phyloP scores from a whole-genome alignment of 23 tunicate species.

The Styela plicata region DNA sequence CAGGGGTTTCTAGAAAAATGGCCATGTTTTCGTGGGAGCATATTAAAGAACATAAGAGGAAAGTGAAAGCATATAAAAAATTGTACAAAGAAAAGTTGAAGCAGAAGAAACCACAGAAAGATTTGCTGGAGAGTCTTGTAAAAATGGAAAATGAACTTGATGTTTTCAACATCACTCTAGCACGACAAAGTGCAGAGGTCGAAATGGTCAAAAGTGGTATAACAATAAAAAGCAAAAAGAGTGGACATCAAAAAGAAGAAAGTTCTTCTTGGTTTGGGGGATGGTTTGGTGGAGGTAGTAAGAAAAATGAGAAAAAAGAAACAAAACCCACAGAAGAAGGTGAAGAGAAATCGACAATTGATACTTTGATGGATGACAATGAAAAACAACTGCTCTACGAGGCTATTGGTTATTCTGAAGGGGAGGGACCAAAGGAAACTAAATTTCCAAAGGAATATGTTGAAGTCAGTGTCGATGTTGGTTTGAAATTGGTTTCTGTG shows the following conservation, averaged over 20 bases:
- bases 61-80: constrained; percentile 42
- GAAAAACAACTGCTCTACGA: constrained; percentile 46
- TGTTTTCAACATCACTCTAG: constrained; percentile 79
- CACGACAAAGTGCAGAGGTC: constrained; percentile 65
- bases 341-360: constrained; percentile 3
- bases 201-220: constrained; percentile 59
- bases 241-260: constrained; percentile 50
- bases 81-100: constrained; percentile 59
- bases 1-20: constrained; percentile 29
- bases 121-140: constrained; percentile 34
- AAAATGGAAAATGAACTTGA: constrained; percentile 64
- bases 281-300: constrained; percentile 58
- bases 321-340: constrained; percentile 24
- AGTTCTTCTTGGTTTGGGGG: constrained; percentile 3
- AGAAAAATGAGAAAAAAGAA: constrained; percentile 29
- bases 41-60: constrained; percentile 53
- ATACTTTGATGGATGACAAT: constrained; percentile 47
- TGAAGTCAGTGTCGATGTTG: constrained; percentile 38
- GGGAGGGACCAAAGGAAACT: constrained; percentile 37
- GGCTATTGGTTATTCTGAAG: constrained; percentile 83
- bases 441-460: constrained; percentile 63
- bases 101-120: constrained; percentile 65
- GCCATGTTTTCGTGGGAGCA: constrained; percentile 60
- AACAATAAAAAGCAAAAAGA: constrained; percentile 52
- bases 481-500: constrained; percentile 46